Base-by-base conservation (phyloP, 92 coral and sea anemone genomes). In the Zoanthus gigantus region DNA sequence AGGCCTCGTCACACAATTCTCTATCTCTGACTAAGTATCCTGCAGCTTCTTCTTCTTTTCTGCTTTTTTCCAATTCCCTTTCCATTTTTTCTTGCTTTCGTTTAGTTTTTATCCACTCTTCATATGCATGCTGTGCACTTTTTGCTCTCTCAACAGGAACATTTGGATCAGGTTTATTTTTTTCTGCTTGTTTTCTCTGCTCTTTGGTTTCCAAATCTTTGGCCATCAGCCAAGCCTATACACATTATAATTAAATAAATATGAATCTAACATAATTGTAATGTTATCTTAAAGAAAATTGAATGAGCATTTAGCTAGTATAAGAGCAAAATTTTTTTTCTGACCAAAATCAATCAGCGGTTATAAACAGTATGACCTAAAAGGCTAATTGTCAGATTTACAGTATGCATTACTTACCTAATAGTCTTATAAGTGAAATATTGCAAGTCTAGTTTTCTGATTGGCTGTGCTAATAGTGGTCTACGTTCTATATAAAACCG, bases 1-100 rank as follows among this genome's bases (percentile, higher is more conserved):
- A 97, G 16, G 99, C 99, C 82, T 97, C 99, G 13, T 97, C 99
- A 86, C 99, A 97, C 10, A 96, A 77, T 16, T 91, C 91, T 56
- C 99, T 86, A 83, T 97, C 99, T 90, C 98, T 86, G 4, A 97
- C 93, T 18, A 96, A 90, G 61, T 92, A 97, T 77, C 94, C 96
- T 14, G 95, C 75, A 6, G 98, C 99, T 71, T 94, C 94, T 45
- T 93, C 99, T 56, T 90, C 95, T 88, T 88, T 91, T 90, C 96
- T 87, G 61, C 94, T 90, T 14, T 81, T 84, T 53, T 94, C 98
- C 16, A 89, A 85, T 78, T 92, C 94, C 72, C 87, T 82, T 31
- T 92, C 71, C 0, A 88, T 87, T 52, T 95, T 92, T 61, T 83
- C 76, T 68, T 97, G 99, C 69, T 93, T 71, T 44, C 87, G 87